Evolutionary conservation across 1,140 invertebrate genomes (phyloP).

Genomic region (Hyles euphorbiae): DNA sequence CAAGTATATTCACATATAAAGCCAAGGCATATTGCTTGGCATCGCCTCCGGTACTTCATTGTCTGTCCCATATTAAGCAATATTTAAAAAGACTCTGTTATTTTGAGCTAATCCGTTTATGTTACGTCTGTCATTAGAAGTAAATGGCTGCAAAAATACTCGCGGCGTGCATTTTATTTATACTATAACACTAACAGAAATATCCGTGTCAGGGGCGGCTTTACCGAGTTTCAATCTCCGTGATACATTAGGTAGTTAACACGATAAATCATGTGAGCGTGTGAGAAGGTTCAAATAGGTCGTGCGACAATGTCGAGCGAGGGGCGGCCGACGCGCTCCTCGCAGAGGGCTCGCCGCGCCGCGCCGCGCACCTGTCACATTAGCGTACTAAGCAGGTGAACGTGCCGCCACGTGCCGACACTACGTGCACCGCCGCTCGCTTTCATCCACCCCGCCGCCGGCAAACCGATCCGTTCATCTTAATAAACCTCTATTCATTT

Average conservation of each 20-base stretch:
- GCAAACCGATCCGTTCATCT: neutral
- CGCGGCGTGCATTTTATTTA: too few species aligned
- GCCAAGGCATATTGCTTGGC: too few species aligned
- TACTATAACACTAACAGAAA: too few species aligned
- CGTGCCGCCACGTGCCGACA: conserved; percentile 39
- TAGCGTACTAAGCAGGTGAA: conserved; percentile 52
- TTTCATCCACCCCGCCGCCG: conserved; percentile 2
- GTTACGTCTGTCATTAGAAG: too few species aligned
- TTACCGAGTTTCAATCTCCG: conserved; percentile 12
- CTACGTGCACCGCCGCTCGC: conserved; percentile 3
- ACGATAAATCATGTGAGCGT: conserved; percentile 20
- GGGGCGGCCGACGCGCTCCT: neutral
- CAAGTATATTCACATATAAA: too few species aligned
- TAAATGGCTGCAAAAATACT: too few species aligned
- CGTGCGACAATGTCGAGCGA: conserved; percentile 3
- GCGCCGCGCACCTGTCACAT: conserved; percentile 26
- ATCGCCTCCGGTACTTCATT: too few species aligned
- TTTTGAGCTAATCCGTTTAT: too few species aligned
- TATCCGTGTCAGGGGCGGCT: too few species aligned
- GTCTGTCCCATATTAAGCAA: too few species aligned
- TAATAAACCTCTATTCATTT: neutral
- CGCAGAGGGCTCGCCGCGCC: conserved; percentile 1
- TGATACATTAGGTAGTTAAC: conserved; percentile 25
- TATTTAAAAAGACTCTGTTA: too few species aligned
- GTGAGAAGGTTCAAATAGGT: conserved; percentile 12